phyloP scores from a whole-genome alignment of 2,113 vertebrate genomes.

The Austrofundulus limnaeus region DNA sequence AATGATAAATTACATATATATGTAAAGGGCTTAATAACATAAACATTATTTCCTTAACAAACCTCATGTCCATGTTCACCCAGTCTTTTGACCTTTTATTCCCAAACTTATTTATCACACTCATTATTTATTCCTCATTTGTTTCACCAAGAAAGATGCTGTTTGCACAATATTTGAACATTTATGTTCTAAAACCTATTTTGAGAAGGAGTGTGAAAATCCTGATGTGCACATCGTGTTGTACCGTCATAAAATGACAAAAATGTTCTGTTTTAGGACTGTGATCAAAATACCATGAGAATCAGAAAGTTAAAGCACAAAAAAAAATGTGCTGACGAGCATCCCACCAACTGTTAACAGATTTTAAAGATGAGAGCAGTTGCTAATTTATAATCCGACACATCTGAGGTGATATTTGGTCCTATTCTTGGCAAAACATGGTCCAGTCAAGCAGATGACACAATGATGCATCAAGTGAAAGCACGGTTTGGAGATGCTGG shows the following conservation, averaged over 20 bases:
- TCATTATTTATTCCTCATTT: no score
- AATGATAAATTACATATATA: no score
- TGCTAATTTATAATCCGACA: slow-evolving; percentile 55
- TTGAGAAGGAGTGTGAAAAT: no score
- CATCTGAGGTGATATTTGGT: slow-evolving; percentile 45
- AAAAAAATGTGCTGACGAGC: slow-evolving; percentile 33
- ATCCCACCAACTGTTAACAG: slow-evolving; percentile 27
- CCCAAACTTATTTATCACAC: no score
- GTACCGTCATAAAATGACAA: neutral
- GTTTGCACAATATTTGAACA: no score
- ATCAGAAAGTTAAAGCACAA: slow-evolving; percentile 25
- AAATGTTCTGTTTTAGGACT: neutral
- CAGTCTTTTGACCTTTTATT: no score
- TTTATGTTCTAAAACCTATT: no score
- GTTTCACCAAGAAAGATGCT: no score
- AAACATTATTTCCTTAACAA: no score
- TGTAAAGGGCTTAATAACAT: no score
- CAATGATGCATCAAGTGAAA: slow-evolving; percentile 27
- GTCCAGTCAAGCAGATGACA: slow-evolving; percentile 45
- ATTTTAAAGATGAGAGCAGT: slow-evolving; percentile 15
- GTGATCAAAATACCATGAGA: slow-evolving; percentile 9
- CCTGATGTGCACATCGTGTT: no score
- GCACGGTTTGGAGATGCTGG: slow-evolving; percentile 33
- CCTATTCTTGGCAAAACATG: slow-evolving; percentile 42
- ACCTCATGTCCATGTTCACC: no score